phyloP scores from a whole-genome alignment of 2,888 invertebrate genomes.

The Diplolepis rosae region DNA sequence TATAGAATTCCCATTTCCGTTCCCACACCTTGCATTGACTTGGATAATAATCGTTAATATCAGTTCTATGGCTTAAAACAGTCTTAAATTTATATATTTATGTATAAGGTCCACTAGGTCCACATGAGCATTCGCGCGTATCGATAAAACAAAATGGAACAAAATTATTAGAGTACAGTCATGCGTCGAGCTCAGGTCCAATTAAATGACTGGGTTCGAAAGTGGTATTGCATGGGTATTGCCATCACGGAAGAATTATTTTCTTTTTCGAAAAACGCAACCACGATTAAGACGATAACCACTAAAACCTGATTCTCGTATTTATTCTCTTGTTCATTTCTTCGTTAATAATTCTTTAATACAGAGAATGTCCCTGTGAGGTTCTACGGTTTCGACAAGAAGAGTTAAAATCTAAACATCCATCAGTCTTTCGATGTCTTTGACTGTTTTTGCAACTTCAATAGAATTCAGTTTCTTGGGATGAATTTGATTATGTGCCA shows the following conservation, averaged over 20 bases:
- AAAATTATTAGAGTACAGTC: slow-evolving; percentile 18
- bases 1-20: slow-evolving; percentile 31
- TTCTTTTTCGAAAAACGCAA: slow-evolving; percentile 15
- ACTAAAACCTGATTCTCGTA: not conserved
- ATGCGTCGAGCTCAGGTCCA: slow-evolving; percentile 27
- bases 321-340: not conserved
- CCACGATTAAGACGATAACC: slow-evolving; percentile 25
- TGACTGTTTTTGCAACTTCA: slow-evolving; percentile 11
- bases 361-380: slow-evolving; percentile 6
- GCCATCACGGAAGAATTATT: slow-evolving; percentile 22
- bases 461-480: slow-evolving; percentile 16
- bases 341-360: slow-evolving; percentile 3
- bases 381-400: slow-evolving; percentile 11
- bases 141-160: slow-evolving; percentile 37
- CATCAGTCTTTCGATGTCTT: slow-evolving; percentile 31
- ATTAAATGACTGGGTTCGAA: slow-evolving; percentile 25
- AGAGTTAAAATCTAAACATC: slow-evolving; percentile 29
- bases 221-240: slow-evolving; percentile 7
- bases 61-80: slow-evolving; percentile 67
- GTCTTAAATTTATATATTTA: slow-evolving; percentile 59
- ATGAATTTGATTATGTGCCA: slow-evolving; percentile 29
- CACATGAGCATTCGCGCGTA: slow-evolving; percentile 59
- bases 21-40: slow-evolving; percentile 49
- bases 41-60: slow-evolving; percentile 54
- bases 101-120: slow-evolving; percentile 48